Evolutionary conservation across 2,888 invertebrate genomes (phyloP).

Genomic region (Leucania comma): DNA sequence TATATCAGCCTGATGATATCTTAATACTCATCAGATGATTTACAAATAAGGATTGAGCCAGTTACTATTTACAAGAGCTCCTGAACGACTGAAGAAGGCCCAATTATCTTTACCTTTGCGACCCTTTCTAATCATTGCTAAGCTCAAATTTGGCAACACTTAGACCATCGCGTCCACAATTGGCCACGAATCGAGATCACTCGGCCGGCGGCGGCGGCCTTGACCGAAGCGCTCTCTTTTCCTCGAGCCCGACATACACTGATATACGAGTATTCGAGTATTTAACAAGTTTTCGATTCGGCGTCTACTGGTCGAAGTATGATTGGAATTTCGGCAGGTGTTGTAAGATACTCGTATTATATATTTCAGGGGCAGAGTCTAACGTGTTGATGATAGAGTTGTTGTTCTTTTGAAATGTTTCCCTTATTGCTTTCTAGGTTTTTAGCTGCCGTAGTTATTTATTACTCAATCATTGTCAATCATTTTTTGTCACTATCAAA

Average conservation of each 20-base stretch:
- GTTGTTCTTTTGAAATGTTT: constrained; percentile 1
- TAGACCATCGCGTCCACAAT: constrained; percentile 41
- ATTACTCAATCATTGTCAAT: too few species aligned
- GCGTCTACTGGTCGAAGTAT: constrained; percentile 22
- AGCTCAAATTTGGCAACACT: constrained; percentile 24
- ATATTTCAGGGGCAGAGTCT: constrained; percentile 4
- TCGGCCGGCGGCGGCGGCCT: constrained; percentile 55
- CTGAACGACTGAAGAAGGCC: neutral
- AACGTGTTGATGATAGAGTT: neutral
- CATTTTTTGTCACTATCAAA: neutral
- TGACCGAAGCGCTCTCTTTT: constrained; percentile 61
- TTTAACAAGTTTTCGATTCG: constrained; percentile 48
- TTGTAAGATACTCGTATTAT: constrained; percentile 21
- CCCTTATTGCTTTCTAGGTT: neutral
- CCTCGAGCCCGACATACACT: constrained; percentile 27
- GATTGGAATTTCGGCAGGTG: constrained; percentile 36
- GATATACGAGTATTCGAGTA: constrained; percentile 24
- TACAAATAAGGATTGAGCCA: too few species aligned
- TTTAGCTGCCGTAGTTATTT: neutral
- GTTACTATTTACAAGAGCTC: neutral
- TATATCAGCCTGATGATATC: neutral
- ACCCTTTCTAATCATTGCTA: constrained; percentile 23
- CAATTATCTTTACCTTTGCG: neutral
- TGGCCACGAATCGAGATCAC: constrained; percentile 52
- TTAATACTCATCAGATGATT: neutral